Evolutionary conservation across 2,888 invertebrate species (phyloP).

Genomic region (Tyria jacobaeae): DNA sequence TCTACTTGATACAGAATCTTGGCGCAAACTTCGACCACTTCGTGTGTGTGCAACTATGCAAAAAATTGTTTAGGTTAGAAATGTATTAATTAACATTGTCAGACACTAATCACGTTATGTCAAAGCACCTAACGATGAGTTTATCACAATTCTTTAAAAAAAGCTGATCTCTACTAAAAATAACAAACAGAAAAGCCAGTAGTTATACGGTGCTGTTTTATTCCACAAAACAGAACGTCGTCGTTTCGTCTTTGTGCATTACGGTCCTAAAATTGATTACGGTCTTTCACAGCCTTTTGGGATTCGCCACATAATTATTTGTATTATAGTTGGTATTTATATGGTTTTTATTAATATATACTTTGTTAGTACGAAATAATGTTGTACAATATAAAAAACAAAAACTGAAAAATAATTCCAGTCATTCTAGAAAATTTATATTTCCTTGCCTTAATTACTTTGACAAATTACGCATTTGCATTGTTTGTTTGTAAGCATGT

Average conservation of each 20-base stretch:
- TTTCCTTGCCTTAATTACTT: conserved; percentile 29
- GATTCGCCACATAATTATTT: conserved; percentile 12
- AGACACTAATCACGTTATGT: conserved; percentile 1
- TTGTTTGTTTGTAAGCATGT: conserved; percentile 37
- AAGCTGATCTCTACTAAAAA: conserved; percentile 13
- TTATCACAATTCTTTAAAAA: conserved; percentile 18
- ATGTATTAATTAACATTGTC: neutral
- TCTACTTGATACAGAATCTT: conserved; percentile 99
- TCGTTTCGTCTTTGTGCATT: conserved; percentile 52
- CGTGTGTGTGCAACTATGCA: conserved; percentile 94
- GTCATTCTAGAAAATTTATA: conserved; percentile 14
- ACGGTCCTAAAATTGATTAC: conserved; percentile 57
- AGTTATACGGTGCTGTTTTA: conserved; percentile 44
- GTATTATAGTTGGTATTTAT: no score
- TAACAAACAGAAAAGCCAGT: conserved; percentile 26
- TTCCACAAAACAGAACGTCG: conserved; percentile 57
- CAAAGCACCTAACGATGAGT: conserved; percentile 8
- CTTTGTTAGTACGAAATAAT: neutral
- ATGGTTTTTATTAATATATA: neutral
- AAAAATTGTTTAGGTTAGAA: no score
- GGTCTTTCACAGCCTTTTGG: conserved; percentile 28
- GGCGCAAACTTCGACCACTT: conserved; percentile 98
- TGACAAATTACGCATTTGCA: conserved; percentile 34
- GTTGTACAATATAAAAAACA: neutral
- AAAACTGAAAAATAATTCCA: conserved; percentile 2